Base-by-base conservation (phyloP, 2,113 vertebrate species). In the Pogonocichla stellata region DNA sequence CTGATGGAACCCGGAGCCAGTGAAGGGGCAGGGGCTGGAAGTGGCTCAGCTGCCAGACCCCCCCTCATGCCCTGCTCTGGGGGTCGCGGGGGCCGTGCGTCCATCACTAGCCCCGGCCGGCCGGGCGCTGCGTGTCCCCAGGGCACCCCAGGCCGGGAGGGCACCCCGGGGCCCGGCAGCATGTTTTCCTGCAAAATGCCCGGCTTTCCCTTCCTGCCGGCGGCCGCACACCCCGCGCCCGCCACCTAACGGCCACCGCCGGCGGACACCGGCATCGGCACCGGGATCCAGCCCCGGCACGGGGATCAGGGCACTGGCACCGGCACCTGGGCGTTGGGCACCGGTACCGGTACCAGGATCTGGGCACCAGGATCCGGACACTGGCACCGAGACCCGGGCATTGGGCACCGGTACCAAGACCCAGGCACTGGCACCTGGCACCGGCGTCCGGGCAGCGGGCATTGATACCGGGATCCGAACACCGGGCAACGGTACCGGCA, bases 201-300 rank as follows among this genome's bases (percentile, higher is more conserved):
- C 5, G 14, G 1, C 33, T 79, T 42, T 15, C 5, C 25, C 16
- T 7, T 51, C 10, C 36, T 4, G 66, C 34, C 38, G 31, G 6
- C 29, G 19, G 57, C 65, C 57, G 19, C n/a, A 20, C 79, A 56
- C 80, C 95, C 57, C 93, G 14, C 80, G 92, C 18, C 47, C 85
- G 95, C 93, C 96, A 96, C 80, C 96, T 94, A 87, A 47, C 47
- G 95, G 92, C 81, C 54, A 50, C 42, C 2, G 28, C 9, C 38
- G 72, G 78, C n/a, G 29, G 86, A 6, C 58, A 42, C 66, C 36
- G 65, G 47, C 5, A 36, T 4, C 33, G 26, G 45, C 43, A 18
- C 53, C 33, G 28, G 62, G 13, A 69, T 22, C 53, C 23, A 19
- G 12, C 31, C 58, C 61, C 25, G 51, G 14, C 20, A 25, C 19